Evolutionary conservation across 2,113 vertebrate genomes (phyloP).

Genomic region (Hippocampus zosterae): DNA sequence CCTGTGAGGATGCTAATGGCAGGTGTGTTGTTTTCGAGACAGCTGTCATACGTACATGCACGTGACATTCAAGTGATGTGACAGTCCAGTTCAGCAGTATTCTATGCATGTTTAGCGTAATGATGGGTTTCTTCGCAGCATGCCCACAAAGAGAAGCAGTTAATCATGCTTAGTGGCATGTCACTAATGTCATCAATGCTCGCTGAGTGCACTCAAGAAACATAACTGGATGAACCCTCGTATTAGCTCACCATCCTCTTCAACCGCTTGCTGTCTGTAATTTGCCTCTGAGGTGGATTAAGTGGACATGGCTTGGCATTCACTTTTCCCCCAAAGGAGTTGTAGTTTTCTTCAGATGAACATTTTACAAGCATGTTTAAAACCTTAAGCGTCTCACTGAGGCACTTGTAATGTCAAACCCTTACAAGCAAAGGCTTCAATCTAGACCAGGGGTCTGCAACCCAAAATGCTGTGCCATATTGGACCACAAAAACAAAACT

Average conservation of each 20-base stretch:
- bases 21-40: conserved; percentile 11
- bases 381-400: neutral
- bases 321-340: neutral
- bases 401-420: neutral
- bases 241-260: conserved; percentile 15
- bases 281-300: conserved; percentile 32
- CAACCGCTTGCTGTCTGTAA: conserved; percentile 16
- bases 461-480: no score
- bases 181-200: conserved; percentile 47
- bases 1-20: neutral
- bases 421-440: neutral
- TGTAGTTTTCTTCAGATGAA: neutral
- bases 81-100: conserved; percentile 21
- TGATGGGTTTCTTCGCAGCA: conserved; percentile 17
- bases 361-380: neutral
- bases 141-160: conserved; percentile 19
- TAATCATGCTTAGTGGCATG: conserved; percentile 44
- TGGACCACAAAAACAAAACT: no score
- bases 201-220: conserved; percentile 46
- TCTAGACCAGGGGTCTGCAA: no score
- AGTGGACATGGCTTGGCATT: conserved; percentile 8
- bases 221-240: conserved; percentile 24
- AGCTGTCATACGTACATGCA: neutral
- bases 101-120: conserved; percentile 25
- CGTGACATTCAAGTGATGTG: neutral